Evolutionary conservation across 30 jellyfish, hydroid and myxozoan species (phyloP), one percentile per base, ranked within the genome.

Genomic region (Turritopsis dohrnii): DNA sequence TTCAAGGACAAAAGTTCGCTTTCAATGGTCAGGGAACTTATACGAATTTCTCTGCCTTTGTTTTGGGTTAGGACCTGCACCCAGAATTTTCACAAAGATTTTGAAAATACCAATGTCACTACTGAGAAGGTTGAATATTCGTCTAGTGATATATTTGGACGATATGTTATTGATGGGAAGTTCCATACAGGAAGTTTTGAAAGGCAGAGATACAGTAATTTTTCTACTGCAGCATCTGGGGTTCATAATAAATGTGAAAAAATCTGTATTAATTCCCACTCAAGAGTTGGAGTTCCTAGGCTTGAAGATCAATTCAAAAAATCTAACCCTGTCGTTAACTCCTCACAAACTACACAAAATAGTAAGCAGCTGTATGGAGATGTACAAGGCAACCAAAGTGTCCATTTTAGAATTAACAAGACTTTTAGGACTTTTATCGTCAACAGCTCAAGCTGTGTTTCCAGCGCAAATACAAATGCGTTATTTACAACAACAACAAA

Each of bases 51-150:
- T 69, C 22, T 69, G 77, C 30, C 77, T 69, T n/a, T n/a, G n/a
- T n/a, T n/a, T n/a, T n/a, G n/a, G n/a, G n/a, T n/a, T 69, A 21
- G 77, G 77, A 9, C 77, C 77, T n/a, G 77, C 77, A 9, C 77
- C 77, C 28, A 23, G 77, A 27, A 69, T 69, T 69, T 69, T 69
- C 30, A 69, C 77, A 69, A 69, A 69, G 30, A n/a, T 69, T 17
- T 27, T 69, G 77, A 69, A 69, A 69, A 69, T 69, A n/a, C 77
- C 77, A 1, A 19, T 69, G 77, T 23, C 77, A 7, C 17, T 69
- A n/a, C 77, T 69, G 28, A 23, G 77, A n/a, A 23, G 77, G 28
- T 19, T 69, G 30, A 69, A n/a, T 23, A 69, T 69, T 27, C 28
- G 16, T n/a, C 9, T 60, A 18, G 73, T 60, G 21, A 60, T 60